Conservation (phyloP, 2,888 invertebrate species). For the Phengaris arion region DNA sequence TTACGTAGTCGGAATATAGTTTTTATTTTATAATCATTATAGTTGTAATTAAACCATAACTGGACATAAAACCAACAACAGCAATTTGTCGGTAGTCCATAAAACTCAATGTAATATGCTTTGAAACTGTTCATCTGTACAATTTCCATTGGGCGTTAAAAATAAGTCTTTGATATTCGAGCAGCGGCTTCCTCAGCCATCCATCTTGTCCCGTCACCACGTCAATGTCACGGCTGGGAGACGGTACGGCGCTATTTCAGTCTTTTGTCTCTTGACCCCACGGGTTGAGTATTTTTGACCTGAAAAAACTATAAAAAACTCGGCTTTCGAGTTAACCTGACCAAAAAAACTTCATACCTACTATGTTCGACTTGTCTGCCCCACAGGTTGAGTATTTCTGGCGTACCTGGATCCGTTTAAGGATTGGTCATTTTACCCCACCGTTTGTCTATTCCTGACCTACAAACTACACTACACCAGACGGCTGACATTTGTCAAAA, state of each 20-base stretch:
- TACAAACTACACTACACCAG: background rate
- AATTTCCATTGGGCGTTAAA: background rate
- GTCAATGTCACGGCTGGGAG: constrained; percentile 26
- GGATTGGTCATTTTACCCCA: background rate
- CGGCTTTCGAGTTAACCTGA: background rate
- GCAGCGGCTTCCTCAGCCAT: background rate
- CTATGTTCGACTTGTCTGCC: background rate
- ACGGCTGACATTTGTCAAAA: background rate
- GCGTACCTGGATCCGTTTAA: background rate
- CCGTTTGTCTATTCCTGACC: background rate
- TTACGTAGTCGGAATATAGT: no score
- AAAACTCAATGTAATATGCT: background rate
- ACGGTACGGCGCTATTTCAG: background rate
- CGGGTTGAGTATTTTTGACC: constrained; percentile 4
- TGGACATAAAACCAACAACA: no score
- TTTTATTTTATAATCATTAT: no score
- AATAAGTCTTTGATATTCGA: constrained; percentile 21
- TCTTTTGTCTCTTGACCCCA: constrained; percentile 17
- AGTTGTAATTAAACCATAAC: no score
- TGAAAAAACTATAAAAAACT: background rate
- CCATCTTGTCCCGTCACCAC: constrained; percentile 14
- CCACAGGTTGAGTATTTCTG: background rate
- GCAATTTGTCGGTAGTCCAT: background rate
- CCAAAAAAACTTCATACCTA: background rate
- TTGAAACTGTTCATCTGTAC: background rate